Evolutionary conservation across 2,888 invertebrate genomes (phyloP), one percentile per base, ranked within the genome.

Genomic region (Xestobium rufovillosum): DNA sequence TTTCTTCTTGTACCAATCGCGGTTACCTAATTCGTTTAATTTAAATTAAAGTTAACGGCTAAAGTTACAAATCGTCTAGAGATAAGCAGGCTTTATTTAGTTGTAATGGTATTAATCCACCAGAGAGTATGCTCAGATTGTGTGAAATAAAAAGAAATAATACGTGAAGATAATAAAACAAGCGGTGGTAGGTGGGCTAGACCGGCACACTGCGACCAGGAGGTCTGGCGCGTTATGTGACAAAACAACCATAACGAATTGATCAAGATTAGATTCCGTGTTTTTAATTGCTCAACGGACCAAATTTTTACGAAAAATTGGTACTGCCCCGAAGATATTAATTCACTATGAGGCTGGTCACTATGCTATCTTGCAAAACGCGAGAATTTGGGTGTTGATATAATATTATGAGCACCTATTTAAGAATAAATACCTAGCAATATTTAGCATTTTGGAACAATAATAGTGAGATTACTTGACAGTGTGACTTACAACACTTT

Each of bases 161-260:
- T 47, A 52, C 56, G 52, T 53, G 52, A 55, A 54, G 58, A 58
- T 56, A 60, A 60, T 60, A 60, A 60, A 61, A 60, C 59, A 60
- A 53, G 55, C 43, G 53, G 57, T 57, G 59, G 61, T 60, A 61
- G 61, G 62, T 61, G 61, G 62, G 59, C 60, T 51, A 56, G 53
- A 53, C 51, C 50, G 55, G 57, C 53, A 56, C 52, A 52, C 53
- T 48, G 53, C 60, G 56, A 57, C 61, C 57, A 57, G 63, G 63
- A 62, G 63, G 63, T 63, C 63, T 51, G 59, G 56, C 63, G 56
- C 60, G 61, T 63, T 60, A 61, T 60, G 63, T 62, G 63, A 62
- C 63, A 62, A 61, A 60, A 62, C 61, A 58, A 61, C 60, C 61
- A 59, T 61, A 60, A 60, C 57, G 58, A 60, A 61, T 61, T 60